Evolutionary conservation across 2,888 invertebrate species (phyloP).

Genomic region (Nomada fabriciana): DNA sequence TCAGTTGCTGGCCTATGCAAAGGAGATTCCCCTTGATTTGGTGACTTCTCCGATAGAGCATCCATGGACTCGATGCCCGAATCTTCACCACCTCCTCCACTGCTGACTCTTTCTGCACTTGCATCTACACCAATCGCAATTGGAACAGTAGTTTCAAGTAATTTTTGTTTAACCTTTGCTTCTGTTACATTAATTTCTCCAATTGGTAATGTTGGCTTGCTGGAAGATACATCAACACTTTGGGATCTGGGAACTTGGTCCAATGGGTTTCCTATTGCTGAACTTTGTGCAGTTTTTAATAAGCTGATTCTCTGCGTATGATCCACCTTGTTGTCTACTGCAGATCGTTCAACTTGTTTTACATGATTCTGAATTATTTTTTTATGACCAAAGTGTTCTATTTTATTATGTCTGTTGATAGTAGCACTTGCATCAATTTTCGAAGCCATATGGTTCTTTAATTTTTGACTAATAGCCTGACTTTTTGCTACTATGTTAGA

Average conservation of each 20-base stretch:
- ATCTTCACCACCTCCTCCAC: conserved; percentile 90
- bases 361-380: conserved; percentile 78
- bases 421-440: conserved; percentile 71
- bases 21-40: conserved; percentile 93
- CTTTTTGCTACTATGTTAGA: conserved; percentile 67
- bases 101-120: conserved; percentile 74
- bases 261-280: conserved; percentile 66
- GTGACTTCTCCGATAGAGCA: conserved; percentile 95
- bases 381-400: conserved; percentile 74
- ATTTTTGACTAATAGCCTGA: conserved; percentile 75
- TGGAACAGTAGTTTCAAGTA: conserved; percentile 85
- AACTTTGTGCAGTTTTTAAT: conserved; percentile 74
- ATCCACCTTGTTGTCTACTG: conserved; percentile 70
- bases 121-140: conserved; percentile 76
- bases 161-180: conserved; percentile 87
- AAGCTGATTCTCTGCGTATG: conserved; percentile 78
- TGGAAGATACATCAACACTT: conserved; percentile 59
- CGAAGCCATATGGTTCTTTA: conserved; percentile 78
- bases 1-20: conserved; percentile 85
- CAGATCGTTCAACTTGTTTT: conserved; percentile 70
- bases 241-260: conserved; percentile 69
- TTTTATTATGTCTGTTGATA: conserved; percentile 76
- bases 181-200: conserved; percentile 85
- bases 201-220: conserved; percentile 81
- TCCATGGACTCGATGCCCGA: conserved; percentile 97